Evolutionary conservation across 2,797 vertebrate species (phyloP).

Genomic region (Limosa lapponica): DNA sequence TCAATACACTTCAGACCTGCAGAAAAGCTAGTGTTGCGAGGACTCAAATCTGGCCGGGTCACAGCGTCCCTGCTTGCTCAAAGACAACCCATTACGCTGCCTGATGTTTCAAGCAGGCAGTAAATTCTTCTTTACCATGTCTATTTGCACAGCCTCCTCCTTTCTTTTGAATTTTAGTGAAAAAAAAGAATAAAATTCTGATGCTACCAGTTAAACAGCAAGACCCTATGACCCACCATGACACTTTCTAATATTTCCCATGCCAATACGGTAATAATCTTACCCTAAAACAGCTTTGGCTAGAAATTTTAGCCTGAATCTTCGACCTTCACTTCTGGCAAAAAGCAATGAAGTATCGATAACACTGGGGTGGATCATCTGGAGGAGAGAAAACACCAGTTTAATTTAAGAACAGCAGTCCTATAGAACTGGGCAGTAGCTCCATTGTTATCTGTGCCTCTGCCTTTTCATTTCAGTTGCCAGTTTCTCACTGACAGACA

Average conservation of each 20-base stretch:
- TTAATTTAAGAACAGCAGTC: not conserved
- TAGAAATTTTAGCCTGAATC: conserved; percentile 89
- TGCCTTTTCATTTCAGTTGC: not conserved
- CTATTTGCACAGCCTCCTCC: not conserved
- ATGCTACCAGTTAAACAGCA: not conserved
- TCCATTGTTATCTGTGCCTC: not conserved
- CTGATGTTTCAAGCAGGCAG: not conserved
- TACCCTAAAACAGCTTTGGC: conserved; percentile 86
- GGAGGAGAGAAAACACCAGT: conserved; percentile 25
- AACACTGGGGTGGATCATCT: conserved; percentile 89
- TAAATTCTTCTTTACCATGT: not conserved
- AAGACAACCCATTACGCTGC: not conserved
- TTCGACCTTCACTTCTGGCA: conserved; percentile 78
- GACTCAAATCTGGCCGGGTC: not conserved
- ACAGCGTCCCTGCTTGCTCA: not conserved
- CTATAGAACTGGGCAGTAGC: not conserved
- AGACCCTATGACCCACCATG: not conserved
- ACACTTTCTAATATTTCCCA: not conserved
- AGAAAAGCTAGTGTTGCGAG: not conserved
- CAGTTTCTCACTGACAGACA: not conserved
- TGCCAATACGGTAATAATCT: conserved; percentile 36
- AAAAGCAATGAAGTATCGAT: conserved; percentile 93
- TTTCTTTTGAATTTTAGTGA: not conserved
- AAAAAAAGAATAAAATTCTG: not conserved
- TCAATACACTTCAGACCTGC: not conserved